Evolutionary conservation across 1,140 invertebrate genomes (phyloP).

Genomic region (Battus philenor): DNA sequence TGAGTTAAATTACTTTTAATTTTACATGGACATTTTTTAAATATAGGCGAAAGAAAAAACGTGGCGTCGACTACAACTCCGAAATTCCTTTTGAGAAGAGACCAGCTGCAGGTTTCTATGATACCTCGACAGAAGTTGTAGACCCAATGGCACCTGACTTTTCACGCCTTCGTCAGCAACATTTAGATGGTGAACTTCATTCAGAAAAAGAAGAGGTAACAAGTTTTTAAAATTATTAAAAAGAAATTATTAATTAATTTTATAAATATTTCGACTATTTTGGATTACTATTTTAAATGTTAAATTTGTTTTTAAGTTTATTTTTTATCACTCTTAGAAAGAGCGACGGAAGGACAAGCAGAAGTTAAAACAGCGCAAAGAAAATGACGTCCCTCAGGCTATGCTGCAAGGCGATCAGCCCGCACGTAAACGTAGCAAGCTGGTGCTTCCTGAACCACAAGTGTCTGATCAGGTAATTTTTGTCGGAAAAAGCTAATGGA

Average conservation of each 20-base stretch:
- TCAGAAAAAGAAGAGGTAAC: conserved; percentile 91
- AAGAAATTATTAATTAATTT: no score
- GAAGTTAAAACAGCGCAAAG: conserved; percentile 95
- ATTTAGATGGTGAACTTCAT: conserved; percentile 93
- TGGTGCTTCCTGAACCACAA: conserved; percentile 97
- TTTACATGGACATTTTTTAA: no score
- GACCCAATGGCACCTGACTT: conserved; percentile 94
- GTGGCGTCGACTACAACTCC: conserved; percentile 97
- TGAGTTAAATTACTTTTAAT: neutral
- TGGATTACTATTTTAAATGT: no score
- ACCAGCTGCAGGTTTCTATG: conserved; percentile 94
- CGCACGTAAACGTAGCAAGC: conserved; percentile 94
- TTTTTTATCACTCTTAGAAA: conserved; percentile 60
- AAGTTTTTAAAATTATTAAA: no score
- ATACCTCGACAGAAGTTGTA: conserved; percentile 92
- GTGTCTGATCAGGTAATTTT: conserved; percentile 94
- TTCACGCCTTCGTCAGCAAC: conserved; percentile 91
- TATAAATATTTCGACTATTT: no score
- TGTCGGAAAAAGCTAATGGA: no score
- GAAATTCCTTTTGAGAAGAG: conserved; percentile 99
- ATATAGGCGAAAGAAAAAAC: conserved; percentile 84
- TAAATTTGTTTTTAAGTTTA: conserved; percentile 5
- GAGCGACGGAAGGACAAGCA: conserved; percentile 93
- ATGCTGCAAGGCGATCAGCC: conserved; percentile 95
- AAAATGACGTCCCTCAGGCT: conserved; percentile 95